Evolutionary conservation across 2,797 vertebrate genomes (phyloP).

Genomic region (Microcaecilia unicolor): DNA sequence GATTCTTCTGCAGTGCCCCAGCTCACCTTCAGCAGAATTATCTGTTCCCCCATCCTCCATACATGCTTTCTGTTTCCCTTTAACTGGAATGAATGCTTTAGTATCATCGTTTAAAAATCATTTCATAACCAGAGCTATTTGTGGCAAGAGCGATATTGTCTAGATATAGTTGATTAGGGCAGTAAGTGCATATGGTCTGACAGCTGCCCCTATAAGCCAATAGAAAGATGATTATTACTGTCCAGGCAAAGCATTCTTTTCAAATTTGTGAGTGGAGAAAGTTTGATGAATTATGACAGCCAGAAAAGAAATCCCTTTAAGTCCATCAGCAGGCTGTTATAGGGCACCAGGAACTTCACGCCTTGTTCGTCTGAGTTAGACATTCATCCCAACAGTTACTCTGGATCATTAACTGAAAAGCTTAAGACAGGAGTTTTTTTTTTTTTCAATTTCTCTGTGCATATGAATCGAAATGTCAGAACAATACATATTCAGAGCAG

Average conservation of each 20-base stretch:
- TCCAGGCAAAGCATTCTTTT: conserved; percentile 15
- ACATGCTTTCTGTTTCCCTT: conserved; percentile 8
- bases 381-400: too few species aligned
- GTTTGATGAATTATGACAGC: conserved; percentile 1
- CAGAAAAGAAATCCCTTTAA: too few species aligned
- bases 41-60: conserved; percentile 15
- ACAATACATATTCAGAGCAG: too few species aligned
- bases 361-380: too few species aligned
- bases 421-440: too few species aligned
- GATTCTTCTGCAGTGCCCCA: conserved; percentile 23
- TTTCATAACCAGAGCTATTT: conserved; percentile 27
- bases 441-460: too few species aligned
- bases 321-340: too few species aligned
- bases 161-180: conserved; percentile 31
- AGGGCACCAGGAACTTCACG: too few species aligned
- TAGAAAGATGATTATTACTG: conserved; percentile 33
- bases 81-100: conserved; percentile 6
- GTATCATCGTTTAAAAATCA: conserved; percentile 34
- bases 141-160: not conserved
- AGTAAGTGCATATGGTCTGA: conserved; percentile 29
- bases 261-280: not conserved
- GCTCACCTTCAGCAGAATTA: conserved; percentile 50
- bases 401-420: too few species aligned
- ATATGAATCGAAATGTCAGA: too few species aligned
- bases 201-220: conserved; percentile 31